Base-by-base conservation (phyloP, 2,113 vertebrate species). In the Lampris megalopsis region DNA sequence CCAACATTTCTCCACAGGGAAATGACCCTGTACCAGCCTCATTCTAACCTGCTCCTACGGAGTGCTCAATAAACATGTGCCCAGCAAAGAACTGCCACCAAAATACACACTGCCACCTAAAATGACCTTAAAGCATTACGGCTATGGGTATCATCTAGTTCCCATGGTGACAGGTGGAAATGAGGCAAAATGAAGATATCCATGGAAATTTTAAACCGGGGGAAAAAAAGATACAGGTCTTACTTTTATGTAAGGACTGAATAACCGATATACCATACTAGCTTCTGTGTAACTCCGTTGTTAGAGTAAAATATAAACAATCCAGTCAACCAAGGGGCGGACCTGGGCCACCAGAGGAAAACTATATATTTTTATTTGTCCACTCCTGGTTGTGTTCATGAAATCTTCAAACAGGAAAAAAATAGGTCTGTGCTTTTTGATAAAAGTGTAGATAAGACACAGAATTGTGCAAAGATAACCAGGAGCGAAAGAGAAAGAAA, bases 101-200 rank as follows among this genome's bases (percentile, higher is more conserved):
- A 24, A 48, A 8, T 5, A 9, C 24, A 48, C 61, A 66, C 49
- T 4, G 57, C 43, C n/a, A 45, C 10, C 6, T 56, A 5, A 49
- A 41, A 53, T 6, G 43, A 9, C 37, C 59, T 10, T 47, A 63
- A 38, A 41, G 45, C 49, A 58, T 13, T 47, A 8, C 24, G 53
- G 24, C 53, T 36, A 8, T 38, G 53, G 40, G 24, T 63, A 24
- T 48, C 45, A 48, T 63, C 10, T 63, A 63, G 62, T 63, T 63
- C 62, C 62, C 62, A 63, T 43, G 24, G 62, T 36, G 62, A 49
- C 35, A 9, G 35, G n/a, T 13, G 7, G 43, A 36, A 43, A 41
- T 10, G 2, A 43, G 54, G 56, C 38, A 47, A 36, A 40, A n/a
- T 1, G 40, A 56, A 48, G 10, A 35, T 62, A 56, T 42, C 35